These are phyloP conservation scores for Planococcus citri DNA, from an alignment of 1,140 invertebrate genomes.

Conservation along the genomic window DNA sequence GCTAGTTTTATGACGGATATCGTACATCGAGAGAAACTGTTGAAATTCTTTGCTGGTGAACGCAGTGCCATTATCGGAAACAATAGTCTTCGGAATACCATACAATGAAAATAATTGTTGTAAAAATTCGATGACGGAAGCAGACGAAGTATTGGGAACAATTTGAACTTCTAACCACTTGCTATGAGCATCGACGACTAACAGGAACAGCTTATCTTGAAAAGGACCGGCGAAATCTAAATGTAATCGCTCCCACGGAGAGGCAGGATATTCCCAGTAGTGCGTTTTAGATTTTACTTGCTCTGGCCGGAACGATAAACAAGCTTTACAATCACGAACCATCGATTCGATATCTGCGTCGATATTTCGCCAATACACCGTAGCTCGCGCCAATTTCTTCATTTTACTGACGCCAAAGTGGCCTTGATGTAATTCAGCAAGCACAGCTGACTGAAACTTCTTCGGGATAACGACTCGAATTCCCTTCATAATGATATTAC, in stretches of 20 bases:
- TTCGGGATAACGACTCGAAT: constrained; percentile 31
- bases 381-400: constrained; percentile 37
- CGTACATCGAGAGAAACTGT: constrained; percentile 27
- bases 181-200: constrained; percentile 36
- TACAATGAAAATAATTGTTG: constrained; percentile 29
- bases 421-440: constrained; percentile 34
- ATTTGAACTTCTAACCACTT: constrained; percentile 36
- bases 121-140: constrained; percentile 23
- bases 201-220: constrained; percentile 32
- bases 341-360: constrained; percentile 34
- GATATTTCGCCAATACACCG: constrained; percentile 38
- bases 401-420: constrained; percentile 38
- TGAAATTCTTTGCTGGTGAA: constrained; percentile 28
- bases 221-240: constrained; percentile 35
- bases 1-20: constrained; percentile 26
- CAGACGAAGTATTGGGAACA: constrained; percentile 5
- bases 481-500: constrained; percentile 26
- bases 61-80: constrained; percentile 30
- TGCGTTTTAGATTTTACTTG: neutral
- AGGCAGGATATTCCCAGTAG: constrained; percentile 18
- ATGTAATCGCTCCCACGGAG: constrained; percentile 29
- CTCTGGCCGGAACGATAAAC: constrained; percentile 4
- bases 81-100: constrained; percentile 26
- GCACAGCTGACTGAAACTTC: constrained; percentile 26
- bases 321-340: constrained; percentile 19